Percentiles rank a stretch among this genome's conserved stretches.
Evolutionary conservation across 2,113 vertebrate genomes (phyloP).

Genomic region (Rhinopomastus cyanomelas): DNA sequence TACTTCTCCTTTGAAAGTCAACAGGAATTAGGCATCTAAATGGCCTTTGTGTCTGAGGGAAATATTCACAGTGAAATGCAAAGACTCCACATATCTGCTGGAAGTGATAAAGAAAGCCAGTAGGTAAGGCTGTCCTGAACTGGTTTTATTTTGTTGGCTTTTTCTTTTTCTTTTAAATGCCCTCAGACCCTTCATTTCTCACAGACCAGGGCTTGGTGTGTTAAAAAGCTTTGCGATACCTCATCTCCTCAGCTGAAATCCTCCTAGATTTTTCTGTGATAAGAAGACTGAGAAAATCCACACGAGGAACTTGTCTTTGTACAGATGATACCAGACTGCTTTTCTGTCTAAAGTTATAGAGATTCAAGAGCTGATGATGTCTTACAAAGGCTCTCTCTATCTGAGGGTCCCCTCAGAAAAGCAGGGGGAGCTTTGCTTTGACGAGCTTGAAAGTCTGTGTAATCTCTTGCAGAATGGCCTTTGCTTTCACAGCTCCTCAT

Average conservation of each 20-base stretch:
- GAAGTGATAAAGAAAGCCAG: background rate
- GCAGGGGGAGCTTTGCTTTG: constrained; percentile 10
- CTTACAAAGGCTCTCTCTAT: constrained; percentile 54
- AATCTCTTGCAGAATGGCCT: constrained; percentile 28
- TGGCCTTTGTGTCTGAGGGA: background rate
- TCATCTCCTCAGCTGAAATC: constrained; percentile 3
- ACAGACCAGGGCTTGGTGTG: background rate
- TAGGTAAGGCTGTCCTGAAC: background rate
- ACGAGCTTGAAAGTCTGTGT: constrained; percentile 17
- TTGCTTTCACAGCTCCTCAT: constrained; percentile 58
- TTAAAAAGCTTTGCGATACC: background rate
- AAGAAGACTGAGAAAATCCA: constrained; percentile 46
- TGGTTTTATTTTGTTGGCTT: background rate
- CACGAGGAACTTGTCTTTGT: constrained; percentile 45
- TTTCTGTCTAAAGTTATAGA: constrained; percentile 27
- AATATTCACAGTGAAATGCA: background rate
- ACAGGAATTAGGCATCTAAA: background rate
- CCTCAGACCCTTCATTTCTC: constrained; percentile 2
- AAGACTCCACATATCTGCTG: constrained; percentile 1
- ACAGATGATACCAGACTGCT: constrained; percentile 11
- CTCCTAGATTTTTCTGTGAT: constrained; percentile 34
- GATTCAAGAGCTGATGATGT: constrained; percentile 37
- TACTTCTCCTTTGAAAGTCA: constrained; percentile 30
- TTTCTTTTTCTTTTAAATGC: background rate
- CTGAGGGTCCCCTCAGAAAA: constrained; percentile 1